Conservation (phyloP, 2,797 vertebrate species). For the Phalanger gymnotis region DNA sequence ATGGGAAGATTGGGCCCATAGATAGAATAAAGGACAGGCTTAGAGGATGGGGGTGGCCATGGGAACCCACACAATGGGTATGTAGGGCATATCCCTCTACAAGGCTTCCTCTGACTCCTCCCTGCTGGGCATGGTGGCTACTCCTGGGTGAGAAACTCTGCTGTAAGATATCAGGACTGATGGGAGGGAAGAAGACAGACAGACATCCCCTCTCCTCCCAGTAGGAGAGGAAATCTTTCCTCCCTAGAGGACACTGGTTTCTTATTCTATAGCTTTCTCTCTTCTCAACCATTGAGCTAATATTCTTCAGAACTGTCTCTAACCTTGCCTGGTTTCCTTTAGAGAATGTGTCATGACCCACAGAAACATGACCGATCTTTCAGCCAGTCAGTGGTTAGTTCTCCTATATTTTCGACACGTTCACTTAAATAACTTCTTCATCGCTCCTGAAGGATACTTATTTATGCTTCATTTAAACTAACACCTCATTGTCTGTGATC, state of each 20-base stretch:
- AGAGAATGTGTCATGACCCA: not conserved
- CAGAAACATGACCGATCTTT: not conserved
- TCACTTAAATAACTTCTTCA: not conserved
- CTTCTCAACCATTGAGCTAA: not conserved
- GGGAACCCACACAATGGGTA: not conserved
- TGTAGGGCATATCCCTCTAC: not conserved
- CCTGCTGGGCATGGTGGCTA: not conserved
- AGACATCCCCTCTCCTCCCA: not conserved
- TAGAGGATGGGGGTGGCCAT: not conserved
- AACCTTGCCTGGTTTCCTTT: not conserved
- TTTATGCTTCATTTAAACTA: not conserved
- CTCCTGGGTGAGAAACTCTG: not conserved
- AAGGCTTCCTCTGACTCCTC: not conserved
- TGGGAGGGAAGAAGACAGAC: not conserved
- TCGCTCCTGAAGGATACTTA: not conserved
- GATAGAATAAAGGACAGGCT: not conserved
- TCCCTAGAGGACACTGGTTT: not conserved
- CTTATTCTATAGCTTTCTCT: not conserved
- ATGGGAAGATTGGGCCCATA: not conserved
- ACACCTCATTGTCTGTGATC: not conserved
- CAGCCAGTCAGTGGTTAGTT: not conserved
- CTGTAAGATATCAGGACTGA: not conserved
- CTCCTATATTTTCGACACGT: not conserved
- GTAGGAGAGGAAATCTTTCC: not conserved
- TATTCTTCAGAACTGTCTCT: not conserved